A percentile compares a stretch with the other conserved stretches of the same genome.
These are phyloP conservation scores for Corythornis vintsioides DNA, from an alignment of 2,113 vertebrate genomes.

Conservation along the genomic window DNA sequence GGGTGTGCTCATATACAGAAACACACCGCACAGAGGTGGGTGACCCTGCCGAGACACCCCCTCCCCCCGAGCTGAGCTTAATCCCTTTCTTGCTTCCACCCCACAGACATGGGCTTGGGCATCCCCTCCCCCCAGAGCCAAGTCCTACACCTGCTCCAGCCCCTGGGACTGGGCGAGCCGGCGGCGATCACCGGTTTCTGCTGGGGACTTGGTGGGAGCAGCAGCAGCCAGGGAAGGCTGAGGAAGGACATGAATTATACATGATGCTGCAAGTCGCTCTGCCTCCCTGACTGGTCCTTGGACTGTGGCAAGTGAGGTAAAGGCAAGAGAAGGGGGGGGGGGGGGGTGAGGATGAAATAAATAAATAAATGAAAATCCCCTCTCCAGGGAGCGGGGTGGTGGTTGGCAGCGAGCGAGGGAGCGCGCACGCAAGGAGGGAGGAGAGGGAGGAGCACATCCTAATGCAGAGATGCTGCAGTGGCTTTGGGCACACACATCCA, in stretches of 20 bases:
- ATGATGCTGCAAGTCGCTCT: slow-evolving; percentile 29
- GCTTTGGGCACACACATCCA: slow-evolving; percentile 69
- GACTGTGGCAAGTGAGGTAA: slow-evolving; percentile 74
- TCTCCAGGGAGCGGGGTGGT: slow-evolving; percentile 42
- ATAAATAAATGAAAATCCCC: neutral
- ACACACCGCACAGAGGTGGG: neutral
- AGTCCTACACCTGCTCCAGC: neutral
- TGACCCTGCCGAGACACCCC: neutral
- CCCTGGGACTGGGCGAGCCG: neutral
- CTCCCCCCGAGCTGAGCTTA: neutral
- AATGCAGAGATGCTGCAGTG: slow-evolving; percentile 85
- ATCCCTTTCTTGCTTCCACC: neutral
- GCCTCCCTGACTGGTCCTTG: slow-evolving; percentile 50
- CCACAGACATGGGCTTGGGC: neutral
- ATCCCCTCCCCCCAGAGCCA: neutral
- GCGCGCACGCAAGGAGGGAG: slow-evolving; percentile 63
- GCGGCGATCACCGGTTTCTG: neutral
- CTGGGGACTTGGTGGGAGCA: neutral
- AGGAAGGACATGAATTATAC: slow-evolving; percentile 51
- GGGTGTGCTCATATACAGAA: rapidly evolving
- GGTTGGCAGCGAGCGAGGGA: slow-evolving; percentile 67
- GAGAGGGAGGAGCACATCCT: slow-evolving; percentile 83
- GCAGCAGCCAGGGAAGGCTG: neutral
- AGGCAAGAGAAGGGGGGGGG: neutral
- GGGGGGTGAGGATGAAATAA: neutral